Base-by-base conservation (phyloP, 2,113 vertebrate genomes). In the Anguilla japonica region DNA sequence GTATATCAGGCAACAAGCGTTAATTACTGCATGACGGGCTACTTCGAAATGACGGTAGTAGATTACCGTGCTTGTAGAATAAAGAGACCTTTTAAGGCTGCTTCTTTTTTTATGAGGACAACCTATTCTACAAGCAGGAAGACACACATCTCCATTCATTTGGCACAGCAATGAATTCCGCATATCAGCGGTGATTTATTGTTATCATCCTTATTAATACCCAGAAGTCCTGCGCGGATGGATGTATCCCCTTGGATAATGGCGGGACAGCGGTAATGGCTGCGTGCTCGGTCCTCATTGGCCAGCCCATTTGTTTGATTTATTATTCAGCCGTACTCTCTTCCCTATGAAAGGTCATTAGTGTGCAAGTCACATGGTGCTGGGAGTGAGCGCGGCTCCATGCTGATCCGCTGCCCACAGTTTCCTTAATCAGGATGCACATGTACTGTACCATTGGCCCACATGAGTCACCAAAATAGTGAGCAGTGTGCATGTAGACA, bases 311-410 rank as follows among this genome's bases (percentile, higher is more conserved):
- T 79, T 39, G 78, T 85, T 50, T 85, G 56, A 79, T 85, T 85
- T 43, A 85, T 80, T 50, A 85, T 60, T 80, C 75, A 22, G n/a
- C 79, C 34, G 75, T n/a, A 22, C 43, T 46, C 46, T 80, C 40
- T 85, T 78, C 84, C 78, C 79, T 57, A 50, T 85, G 84, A 85
- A 71, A 78, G 41, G 84, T 29, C 67, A 84, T 84, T 85, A 85
- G 75, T 53, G 29, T 78, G 26, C 20, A 78, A 46, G 67, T 67
- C 67, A 84, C 56, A 60, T 60, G 56, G 56, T 14, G 56, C 3
- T 14, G 60, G 18, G 60, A 22, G 60, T 0, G 60, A 2, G 22
- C 26, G 60, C 22, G 26, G 18, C 60, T 67, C 3, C 60, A 67
- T 67, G 60, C 60, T 75, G 8, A 75, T 29, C n/a, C 71, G 8